Conservation (phyloP, 2,797 vertebrate species). For the Muscicapa striata region DNA sequence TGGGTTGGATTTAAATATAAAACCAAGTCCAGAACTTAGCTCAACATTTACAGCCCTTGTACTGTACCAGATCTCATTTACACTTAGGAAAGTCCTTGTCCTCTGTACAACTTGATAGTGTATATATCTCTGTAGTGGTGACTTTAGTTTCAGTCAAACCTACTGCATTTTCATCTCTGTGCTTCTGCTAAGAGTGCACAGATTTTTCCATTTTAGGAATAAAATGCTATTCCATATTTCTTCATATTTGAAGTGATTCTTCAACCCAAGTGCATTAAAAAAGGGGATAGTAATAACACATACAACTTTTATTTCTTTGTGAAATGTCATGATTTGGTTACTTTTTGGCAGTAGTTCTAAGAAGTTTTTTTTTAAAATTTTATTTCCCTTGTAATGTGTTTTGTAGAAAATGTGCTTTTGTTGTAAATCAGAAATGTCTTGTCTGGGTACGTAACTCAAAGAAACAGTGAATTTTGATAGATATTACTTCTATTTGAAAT, state of each 20-base stretch:
- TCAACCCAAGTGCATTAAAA: conserved; percentile 75
- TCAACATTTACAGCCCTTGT: neutral
- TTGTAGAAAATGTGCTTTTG: conserved; percentile 69
- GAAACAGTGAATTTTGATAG: neutral
- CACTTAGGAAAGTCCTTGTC: neutral
- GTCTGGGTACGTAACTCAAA: neutral
- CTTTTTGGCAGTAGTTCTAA: conserved; percentile 65
- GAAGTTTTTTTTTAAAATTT: neutral
- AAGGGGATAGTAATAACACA: conserved; percentile 78
- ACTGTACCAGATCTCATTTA: neutral
- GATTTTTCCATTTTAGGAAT: conserved; percentile 3
- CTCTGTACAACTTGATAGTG: neutral
- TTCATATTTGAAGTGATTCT: conserved; percentile 9
- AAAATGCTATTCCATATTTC: neutral
- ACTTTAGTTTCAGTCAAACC: neutral
- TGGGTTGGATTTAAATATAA: neutral
- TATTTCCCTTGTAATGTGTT: conserved; percentile 44
- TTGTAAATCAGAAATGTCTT: conserved; percentile 50
- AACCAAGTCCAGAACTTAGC: neutral
- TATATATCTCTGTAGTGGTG: neutral
- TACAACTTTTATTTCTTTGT: conserved; percentile 74
- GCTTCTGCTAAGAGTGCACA: neutral
- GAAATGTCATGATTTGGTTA: conserved; percentile 72
- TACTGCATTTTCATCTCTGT: neutral
- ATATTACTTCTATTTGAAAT: neutral